Conservation (phyloP, 2,888 invertebrate species). For the Odontothrips loti region DNA sequence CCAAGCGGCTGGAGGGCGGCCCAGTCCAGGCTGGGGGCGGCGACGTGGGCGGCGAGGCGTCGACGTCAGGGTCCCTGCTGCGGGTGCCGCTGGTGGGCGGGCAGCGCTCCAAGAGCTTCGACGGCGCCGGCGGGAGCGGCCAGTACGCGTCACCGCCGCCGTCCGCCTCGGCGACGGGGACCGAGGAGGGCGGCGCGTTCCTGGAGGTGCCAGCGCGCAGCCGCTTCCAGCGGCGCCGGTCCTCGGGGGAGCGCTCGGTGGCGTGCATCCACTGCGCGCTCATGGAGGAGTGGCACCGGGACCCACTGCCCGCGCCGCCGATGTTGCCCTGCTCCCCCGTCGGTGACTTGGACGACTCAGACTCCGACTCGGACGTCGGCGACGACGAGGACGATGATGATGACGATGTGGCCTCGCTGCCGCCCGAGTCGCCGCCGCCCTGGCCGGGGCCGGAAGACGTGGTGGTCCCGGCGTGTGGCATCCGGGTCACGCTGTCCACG, state of each 20-base stretch:
- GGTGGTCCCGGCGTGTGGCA: slow-evolving; percentile 34
- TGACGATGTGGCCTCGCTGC: slow-evolving; percentile 31
- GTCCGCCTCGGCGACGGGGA: slow-evolving; percentile 31
- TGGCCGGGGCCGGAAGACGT: slow-evolving; percentile 34
- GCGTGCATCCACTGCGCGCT: slow-evolving; percentile 50
- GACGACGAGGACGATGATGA: slow-evolving; percentile 39
- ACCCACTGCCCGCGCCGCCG: slow-evolving; percentile 49
- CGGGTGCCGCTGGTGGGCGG: slow-evolving; percentile 56
- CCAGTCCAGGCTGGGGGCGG: slow-evolving; percentile 38
- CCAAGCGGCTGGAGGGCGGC: slow-evolving; percentile 52
- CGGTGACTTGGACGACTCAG: slow-evolving; percentile 37
- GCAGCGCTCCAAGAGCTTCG: slow-evolving; percentile 74
- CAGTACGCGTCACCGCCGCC: slow-evolving; percentile 29
- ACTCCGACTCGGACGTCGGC: slow-evolving; percentile 38
- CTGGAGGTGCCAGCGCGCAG: slow-evolving; percentile 53
- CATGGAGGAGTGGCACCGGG: slow-evolving; percentile 63
- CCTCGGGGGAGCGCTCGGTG: slow-evolving; percentile 41
- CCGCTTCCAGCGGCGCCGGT: slow-evolving; percentile 54
- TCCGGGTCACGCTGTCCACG: slow-evolving; percentile 33
- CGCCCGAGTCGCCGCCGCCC: neutral
- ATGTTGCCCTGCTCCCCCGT: slow-evolving; percentile 46
- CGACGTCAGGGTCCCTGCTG: slow-evolving; percentile 47
- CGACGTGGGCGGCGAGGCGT: slow-evolving; percentile 44
- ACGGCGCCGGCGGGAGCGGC: slow-evolving; percentile 59
- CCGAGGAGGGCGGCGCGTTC: slow-evolving; percentile 51